Evolutionary conservation across 2,888 invertebrate genomes (phyloP).

Genomic region (Himalopsyche kuldschensis): DNA sequence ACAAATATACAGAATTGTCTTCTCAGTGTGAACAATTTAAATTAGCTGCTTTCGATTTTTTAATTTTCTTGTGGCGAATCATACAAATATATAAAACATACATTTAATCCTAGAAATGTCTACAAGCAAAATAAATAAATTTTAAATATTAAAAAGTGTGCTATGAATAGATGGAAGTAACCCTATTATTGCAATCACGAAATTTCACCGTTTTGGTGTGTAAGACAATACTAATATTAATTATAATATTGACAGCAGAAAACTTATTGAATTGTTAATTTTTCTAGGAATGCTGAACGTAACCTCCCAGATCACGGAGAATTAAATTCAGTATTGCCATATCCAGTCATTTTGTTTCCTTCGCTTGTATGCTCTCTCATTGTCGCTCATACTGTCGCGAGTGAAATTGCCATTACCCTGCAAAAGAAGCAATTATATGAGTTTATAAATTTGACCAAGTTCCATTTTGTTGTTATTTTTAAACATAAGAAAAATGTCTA

Average conservation of each 20-base stretch:
- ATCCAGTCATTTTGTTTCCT: constrained; percentile 39
- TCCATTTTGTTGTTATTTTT: too few species aligned
- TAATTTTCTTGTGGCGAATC: too few species aligned
- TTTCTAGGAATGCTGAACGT: background rate
- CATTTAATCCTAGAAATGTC: too few species aligned
- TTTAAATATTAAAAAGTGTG: background rate
- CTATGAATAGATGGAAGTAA: background rate
- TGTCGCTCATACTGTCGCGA: constrained; percentile 25
- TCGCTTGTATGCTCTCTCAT: constrained; percentile 30
- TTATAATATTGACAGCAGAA: background rate
- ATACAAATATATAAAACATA: too few species aligned
- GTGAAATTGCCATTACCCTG: constrained; percentile 31
- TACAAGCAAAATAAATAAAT: background rate
- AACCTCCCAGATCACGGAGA: background rate
- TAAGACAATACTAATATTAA: background rate
- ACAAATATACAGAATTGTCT: too few species aligned
- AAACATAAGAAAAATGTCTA: too few species aligned
- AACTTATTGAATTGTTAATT: background rate
- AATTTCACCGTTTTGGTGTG: background rate
- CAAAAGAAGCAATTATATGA: background rate
- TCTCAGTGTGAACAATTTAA: too few species aligned
- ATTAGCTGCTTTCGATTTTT: too few species aligned
- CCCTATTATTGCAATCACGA: background rate
- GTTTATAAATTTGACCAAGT: too few species aligned
- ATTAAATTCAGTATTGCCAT: constrained; percentile 31